Percentiles rank a stretch among this genome's conserved stretches.
Evolutionary conservation across 2,888 invertebrate genomes (phyloP).

Genomic region (Drosophila atroscutellata): DNA sequence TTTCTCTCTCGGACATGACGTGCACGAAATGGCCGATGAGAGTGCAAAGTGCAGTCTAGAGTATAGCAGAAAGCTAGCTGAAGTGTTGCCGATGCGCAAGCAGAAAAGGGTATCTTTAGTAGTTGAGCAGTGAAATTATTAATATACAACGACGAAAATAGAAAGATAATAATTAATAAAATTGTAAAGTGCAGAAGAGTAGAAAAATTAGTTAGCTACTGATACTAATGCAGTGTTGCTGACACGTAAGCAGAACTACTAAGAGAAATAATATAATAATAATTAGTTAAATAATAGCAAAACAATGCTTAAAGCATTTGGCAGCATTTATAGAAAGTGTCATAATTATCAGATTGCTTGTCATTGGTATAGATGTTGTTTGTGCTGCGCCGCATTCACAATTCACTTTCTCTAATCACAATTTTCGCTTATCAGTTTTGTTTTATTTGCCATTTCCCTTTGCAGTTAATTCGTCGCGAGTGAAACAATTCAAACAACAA

Average conservation of each 20-base stretch:
- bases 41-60: conserved; percentile 15
- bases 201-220: neutral
- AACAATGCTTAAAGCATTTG: neutral
- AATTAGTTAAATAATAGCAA: neutral
- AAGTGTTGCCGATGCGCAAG: conserved; percentile 22
- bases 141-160: neutral
- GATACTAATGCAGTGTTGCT: conserved; percentile 4
- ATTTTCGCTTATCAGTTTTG: conserved; percentile 14
- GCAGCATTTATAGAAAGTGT: neutral
- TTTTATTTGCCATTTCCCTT: conserved; percentile 21
- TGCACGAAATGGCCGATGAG: conserved; percentile 11
- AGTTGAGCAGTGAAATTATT: neutral
- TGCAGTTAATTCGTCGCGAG: conserved; percentile 36
- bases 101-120: neutral
- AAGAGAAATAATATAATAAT: neutral
- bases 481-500: conserved; percentile 4
- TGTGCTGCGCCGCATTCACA: neutral
- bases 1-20: conserved; percentile 3
- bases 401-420: conserved; percentile 21
- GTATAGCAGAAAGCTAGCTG: conserved; percentile 12
- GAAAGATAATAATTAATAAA: neutral
- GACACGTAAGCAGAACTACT: neutral
- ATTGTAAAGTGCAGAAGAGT: neutral
- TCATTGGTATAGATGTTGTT: neutral
- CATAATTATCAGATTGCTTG: conserved; percentile 14